Evolutionary conservation across 2,888 invertebrate species (phyloP).

Genomic region (Oegoconia quadripuncta): DNA sequence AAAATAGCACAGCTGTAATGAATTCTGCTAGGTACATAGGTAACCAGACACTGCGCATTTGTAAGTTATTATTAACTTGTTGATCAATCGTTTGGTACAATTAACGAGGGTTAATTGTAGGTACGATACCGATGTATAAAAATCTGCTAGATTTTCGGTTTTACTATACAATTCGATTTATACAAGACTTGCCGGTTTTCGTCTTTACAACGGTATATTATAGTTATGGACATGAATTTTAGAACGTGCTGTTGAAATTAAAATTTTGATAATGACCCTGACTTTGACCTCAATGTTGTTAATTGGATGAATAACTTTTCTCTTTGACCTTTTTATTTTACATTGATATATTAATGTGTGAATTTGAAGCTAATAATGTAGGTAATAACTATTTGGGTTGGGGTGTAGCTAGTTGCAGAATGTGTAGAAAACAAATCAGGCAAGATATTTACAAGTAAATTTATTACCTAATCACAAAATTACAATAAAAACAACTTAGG

Average conservation of each 20-base stretch:
- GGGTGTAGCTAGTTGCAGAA: no score
- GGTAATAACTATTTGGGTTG: no score
- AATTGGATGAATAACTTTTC: no score
- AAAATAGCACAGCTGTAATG: conserved; percentile 29
- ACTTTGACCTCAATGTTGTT: no score
- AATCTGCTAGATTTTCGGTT: background rate
- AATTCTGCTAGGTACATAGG: conserved; percentile 56
- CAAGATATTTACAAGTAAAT: no score
- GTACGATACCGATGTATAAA: background rate
- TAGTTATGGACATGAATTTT: background rate
- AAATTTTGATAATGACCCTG: background rate
- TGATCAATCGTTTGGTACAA: conserved; percentile 31
- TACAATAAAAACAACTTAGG: no score
- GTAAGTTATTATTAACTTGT: conserved; percentile 60
- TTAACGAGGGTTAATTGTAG: conserved; percentile 2
- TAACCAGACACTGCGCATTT: conserved; percentile 68
- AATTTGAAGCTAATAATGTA: no score
- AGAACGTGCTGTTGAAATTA: background rate
- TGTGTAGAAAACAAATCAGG: no score
- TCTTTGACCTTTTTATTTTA: no score
- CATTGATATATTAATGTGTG: no score
- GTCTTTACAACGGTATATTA: background rate
- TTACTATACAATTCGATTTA: background rate
- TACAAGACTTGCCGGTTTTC: background rate
- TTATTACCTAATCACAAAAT: no score